Conservation (phyloP, 2,888 invertebrate genomes). For the Ichneumoninae sp. region DNA sequence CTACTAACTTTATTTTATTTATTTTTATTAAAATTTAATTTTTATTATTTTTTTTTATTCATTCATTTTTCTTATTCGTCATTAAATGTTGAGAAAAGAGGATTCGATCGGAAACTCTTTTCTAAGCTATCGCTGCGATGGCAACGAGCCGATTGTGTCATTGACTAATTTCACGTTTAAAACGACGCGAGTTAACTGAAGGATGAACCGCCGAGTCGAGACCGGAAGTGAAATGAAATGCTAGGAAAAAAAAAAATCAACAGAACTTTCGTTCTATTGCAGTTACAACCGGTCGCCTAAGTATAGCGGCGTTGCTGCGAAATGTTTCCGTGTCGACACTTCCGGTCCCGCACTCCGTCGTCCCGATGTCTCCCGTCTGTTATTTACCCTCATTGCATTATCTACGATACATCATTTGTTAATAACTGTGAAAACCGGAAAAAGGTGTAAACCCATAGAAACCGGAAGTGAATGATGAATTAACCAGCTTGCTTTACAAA, state of each 20-base stretch:
- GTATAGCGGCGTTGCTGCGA: conserved; percentile 34
- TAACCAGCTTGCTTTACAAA: conserved; percentile 63
- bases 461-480: conserved; percentile 43
- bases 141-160: conserved; percentile 3
- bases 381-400: conserved; percentile 13
- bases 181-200: conserved; percentile 14
- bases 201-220: conserved; percentile 16
- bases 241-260: conserved; percentile 1
- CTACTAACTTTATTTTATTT: conserved; percentile 71
- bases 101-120: conserved; percentile 21
- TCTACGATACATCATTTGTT: conserved; percentile 10
- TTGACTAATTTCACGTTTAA: conserved; percentile 5
- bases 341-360: conserved; percentile 50
- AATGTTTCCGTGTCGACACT: conserved; percentile 63
- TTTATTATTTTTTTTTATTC: not conserved
- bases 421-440: conserved; percentile 11
- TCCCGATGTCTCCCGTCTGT: conserved; percentile 10
- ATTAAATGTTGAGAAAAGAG: conserved; percentile 1
- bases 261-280: conserved; percentile 38
- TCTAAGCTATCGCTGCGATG: not conserved
- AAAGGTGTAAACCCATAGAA: conserved; percentile 15
- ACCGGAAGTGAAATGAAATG: conserved; percentile 44
- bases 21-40: conserved; percentile 32
- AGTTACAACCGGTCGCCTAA: conserved; percentile 8
- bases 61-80: conserved; percentile 7